Evolutionary conservation across 1,140 invertebrate genomes (phyloP).

Genomic region (Coenobita brevimanus): DNA sequence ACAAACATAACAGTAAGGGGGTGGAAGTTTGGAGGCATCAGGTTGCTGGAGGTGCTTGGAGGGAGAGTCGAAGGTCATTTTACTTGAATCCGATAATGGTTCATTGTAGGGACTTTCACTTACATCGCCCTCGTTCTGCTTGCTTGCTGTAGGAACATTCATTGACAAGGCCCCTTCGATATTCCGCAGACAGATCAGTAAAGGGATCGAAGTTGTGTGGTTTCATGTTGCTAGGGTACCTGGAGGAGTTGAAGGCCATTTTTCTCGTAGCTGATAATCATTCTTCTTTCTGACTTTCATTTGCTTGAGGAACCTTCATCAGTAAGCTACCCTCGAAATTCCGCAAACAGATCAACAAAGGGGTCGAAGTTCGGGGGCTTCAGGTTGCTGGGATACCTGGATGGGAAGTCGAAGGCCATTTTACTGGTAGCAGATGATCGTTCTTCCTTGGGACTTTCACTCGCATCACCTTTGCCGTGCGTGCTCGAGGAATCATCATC

Average conservation of each 20-base stretch:
- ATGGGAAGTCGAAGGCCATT: constrained; percentile 4
- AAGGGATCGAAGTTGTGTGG: constrained; percentile 12
- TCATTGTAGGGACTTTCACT: too few relatives aligned
- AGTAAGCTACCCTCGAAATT: not conserved
- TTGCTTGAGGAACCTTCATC: too few relatives aligned
- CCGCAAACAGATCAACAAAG: constrained; percentile 32
- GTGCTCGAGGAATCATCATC: not conserved
- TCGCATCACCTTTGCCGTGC: not conserved
- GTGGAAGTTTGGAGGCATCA: too few relatives aligned
- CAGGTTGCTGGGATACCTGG: not conserved
- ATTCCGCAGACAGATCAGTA: constrained; percentile 20
- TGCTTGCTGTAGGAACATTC: too few relatives aligned
- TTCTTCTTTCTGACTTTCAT: too few relatives aligned
- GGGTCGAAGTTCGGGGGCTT: not conserved
- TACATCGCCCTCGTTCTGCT: too few relatives aligned
- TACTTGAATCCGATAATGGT: too few relatives aligned
- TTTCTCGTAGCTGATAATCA: too few relatives aligned
- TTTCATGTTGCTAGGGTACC: not conserved
- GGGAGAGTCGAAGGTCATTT: too few relatives aligned
- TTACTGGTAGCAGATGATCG: not conserved
- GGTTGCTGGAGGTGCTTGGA: too few relatives aligned
- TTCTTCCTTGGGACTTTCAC: not conserved
- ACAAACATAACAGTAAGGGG: too few relatives aligned
- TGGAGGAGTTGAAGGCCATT: not conserved
- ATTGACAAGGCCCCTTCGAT: too few relatives aligned